Evolutionary conservation across 2,797 vertebrate genomes (phyloP).

Genomic region (Carapus acus): DNA sequence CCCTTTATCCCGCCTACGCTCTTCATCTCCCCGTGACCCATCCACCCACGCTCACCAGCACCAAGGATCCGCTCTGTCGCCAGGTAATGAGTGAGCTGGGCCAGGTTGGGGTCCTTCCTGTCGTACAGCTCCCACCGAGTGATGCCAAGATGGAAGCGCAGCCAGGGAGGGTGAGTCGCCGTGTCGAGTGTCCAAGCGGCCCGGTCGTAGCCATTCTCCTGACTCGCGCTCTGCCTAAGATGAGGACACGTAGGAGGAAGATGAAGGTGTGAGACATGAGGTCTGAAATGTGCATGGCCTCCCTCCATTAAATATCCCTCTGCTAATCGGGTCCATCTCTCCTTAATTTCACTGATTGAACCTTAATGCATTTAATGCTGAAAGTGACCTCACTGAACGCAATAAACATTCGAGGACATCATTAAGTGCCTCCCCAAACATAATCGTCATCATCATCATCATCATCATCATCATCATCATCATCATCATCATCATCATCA

Average conservation of each 20-base stretch:
- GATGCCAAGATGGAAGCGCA: slow-evolving; percentile 79
- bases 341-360: no score
- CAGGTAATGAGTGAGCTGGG: slow-evolving; percentile 64
- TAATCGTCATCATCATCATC: no score
- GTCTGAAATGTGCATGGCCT: no score
- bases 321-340: no score
- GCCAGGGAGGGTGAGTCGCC: slow-evolving; percentile 75
- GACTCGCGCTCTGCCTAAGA: slow-evolving; percentile 65
- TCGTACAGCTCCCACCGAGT: slow-evolving; percentile 76
- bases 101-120: slow-evolving; percentile 67
- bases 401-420: no score
- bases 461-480: no score
- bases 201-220: slow-evolving; percentile 61
- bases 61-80: slow-evolving; percentile 68
- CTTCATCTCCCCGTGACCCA: background rate
- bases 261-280: background rate
- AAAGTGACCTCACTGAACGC: no score
- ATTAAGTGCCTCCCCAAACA: no score
- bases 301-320: no score
- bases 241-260: background rate
- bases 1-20: background rate
- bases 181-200: slow-evolving; percentile 55
- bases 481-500: no score
- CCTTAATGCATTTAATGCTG: no score
- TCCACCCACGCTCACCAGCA: slow-evolving; percentile 63